Evolutionary conservation across 2,113 vertebrate species (phyloP), one percentile per base, ranked within the genome.

Genomic region (Psilopsiagon aymara): DNA sequence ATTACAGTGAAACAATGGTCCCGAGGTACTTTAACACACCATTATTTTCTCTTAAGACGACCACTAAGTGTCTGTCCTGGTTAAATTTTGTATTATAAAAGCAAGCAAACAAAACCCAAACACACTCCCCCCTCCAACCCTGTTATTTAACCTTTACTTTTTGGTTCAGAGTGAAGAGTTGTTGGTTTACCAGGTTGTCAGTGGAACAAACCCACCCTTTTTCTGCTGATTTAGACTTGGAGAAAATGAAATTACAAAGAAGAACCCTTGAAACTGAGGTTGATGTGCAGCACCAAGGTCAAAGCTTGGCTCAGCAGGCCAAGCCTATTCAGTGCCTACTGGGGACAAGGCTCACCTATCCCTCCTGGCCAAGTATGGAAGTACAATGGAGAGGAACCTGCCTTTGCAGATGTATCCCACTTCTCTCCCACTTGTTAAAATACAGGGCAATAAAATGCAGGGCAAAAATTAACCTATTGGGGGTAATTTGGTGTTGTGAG

Each of bases 1-100:
- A 92, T 96, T 95, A 91, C 31, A 74, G 63, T 2, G 14, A 91
- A 94, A 86, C 93, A 94, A 78, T 39, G 49, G 70, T 96, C 62
- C 47, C 13, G 25, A 83, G 59, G 39, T 43, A 84, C 41, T 94
- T 94, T 39, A 88, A 66, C 18, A 88, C 71, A 77, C 13, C 37
- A 8, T 86, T 95, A 8, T 85, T 95, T 94, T 88, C 35, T 44
- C 90, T 83, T 93, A 71, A 85, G 17, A 94, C 7, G 29, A 52
- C 44, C 57, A 62, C 24, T 69, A 92, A 94, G 78, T 73, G 63
- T 66, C 67, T 83, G 47, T 90, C 70, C 82, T 29, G 92, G 47
- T 47, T 95, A 57, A 87, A 94, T 87, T 46, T 86, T 19, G 55
- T 27, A 75, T 71, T 89, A 64, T 49, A 92, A 96, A 93, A 67